These are phyloP conservation scores for Cecropterus lyciades DNA, from an alignment of 1,140 invertebrate genomes.

Conservation along the genomic window DNA sequence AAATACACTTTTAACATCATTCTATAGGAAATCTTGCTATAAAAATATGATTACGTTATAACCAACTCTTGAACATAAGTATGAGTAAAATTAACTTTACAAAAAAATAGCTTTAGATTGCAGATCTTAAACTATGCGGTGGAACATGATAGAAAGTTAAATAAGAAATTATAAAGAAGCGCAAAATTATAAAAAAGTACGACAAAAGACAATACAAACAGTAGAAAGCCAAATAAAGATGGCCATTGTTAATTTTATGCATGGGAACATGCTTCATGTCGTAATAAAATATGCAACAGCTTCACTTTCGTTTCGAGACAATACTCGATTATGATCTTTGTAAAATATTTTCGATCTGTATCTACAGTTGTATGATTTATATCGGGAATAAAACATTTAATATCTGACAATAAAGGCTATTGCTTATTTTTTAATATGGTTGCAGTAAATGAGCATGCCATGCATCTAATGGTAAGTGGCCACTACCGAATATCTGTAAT, in stretches of 20 bases:
- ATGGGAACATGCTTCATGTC: slow-evolving; percentile 28
- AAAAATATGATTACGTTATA: no score
- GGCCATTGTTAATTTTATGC: slow-evolving; percentile 38
- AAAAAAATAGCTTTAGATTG: no score
- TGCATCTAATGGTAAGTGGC: no score
- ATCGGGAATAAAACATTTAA: not conserved
- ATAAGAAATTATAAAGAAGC: slow-evolving; percentile 20
- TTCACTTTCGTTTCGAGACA: slow-evolving; percentile 33
- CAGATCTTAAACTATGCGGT: not conserved
- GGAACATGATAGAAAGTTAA: slow-evolving; percentile 29
- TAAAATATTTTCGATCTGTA: not conserved
- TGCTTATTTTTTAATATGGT: no score
- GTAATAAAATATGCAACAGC: slow-evolving; percentile 38
- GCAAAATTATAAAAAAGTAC: slow-evolving; percentile 35
- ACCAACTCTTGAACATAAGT: no score
- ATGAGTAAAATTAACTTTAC: no score
- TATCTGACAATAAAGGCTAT: not conserved
- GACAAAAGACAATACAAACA: slow-evolving; percentile 35
- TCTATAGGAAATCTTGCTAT: no score
- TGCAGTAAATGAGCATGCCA: no score
- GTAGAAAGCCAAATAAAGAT: slow-evolving; percentile 38
- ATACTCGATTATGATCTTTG: slow-evolving; percentile 13
- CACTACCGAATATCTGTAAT: no score
- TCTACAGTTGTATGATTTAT: not conserved
- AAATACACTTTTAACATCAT: no score